Percentiles rank a stretch among this genome's conserved stretches.
Evolutionary conservation across 64 coral and sea anemone genomes (phyloP).

Genomic region (Montipora capricornis): DNA sequence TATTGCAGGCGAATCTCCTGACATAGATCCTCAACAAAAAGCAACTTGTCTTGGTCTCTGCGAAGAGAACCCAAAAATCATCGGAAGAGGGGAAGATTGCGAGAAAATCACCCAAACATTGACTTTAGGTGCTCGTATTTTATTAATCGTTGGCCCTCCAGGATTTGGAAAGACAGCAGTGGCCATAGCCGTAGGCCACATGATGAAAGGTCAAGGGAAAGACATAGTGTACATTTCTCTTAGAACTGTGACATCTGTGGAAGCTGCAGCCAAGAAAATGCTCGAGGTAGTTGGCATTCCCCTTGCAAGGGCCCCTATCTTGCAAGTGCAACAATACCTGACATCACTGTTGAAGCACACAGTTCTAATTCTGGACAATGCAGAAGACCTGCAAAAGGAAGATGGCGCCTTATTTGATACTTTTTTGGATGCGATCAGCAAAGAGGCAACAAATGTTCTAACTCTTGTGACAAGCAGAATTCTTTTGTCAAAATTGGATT

Average conservation of each 20-base stretch:
- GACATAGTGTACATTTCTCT: constrained; percentile 34
- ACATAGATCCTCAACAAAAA: not conserved
- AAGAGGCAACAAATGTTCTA: constrained; percentile 25
- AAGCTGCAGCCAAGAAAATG: constrained; percentile 20
- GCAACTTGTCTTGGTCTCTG: not conserved
- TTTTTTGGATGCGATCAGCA: constrained; percentile 34
- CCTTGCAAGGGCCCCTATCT: constrained; percentile 1
- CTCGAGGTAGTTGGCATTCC: not conserved
- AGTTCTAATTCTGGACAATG: constrained; percentile 56
- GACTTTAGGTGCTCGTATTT: not conserved
- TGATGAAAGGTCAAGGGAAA: constrained; percentile 23
- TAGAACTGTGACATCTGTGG: not conserved
- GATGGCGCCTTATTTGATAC: constrained; percentile 5
- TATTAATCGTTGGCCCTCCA: constrained; percentile 34
- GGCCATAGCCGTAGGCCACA: not conserved
- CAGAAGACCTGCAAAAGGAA: constrained; percentile 61
- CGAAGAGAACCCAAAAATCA: not conserved
- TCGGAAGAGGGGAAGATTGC: not conserved
- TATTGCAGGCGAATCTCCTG: not conserved
- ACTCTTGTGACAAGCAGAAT: constrained; percentile 50
- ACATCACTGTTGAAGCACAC: constrained; percentile 2
- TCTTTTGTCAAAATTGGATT: not conserved
- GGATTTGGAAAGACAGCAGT: constrained; percentile 35
- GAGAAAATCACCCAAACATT: not conserved
- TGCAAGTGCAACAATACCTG: constrained; percentile 1